Evolutionary conservation across 2,888 invertebrate genomes (phyloP), one percentile per base, ranked within the genome.

Genomic region (Slavum lentiscoides): DNA sequence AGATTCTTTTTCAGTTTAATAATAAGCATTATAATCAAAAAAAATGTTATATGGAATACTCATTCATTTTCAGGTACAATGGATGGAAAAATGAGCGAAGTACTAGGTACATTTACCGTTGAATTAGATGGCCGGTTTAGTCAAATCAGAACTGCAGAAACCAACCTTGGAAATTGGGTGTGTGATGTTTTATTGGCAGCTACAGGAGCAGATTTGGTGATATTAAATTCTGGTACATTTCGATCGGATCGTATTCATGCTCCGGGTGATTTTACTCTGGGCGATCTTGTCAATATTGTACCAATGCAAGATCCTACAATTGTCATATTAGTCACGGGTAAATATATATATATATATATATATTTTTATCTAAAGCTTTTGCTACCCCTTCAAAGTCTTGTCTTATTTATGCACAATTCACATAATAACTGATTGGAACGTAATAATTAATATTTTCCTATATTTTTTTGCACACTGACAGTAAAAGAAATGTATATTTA

Each of bases 221-320:
- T 96, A 21, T 87, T 96, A 66, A 96, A 96, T 87, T 94, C 95
- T 0, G 96, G 94, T n/a, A 94, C 94, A 21, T 90, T 94, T 84
- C 87, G 94, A 68, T 93, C 93, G 6, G 94, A 94, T 84, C 85
- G 87, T 74, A 88, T 94, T 2, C 95, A 96, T 87, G 91, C 92
- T 0, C 92, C 92, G 0, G 96, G 96, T 0, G 91, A 92, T 74
- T 96, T 96, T 87, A 93, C 91, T 1, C 91, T 95, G 85, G 90
- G 94, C 15, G 95, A 96, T 87, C 88, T 96, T 67, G 91, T 93
- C 21, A 92, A 91, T 84, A 91, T 96, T 67, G 90, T 96, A 77
- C 96, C 96, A 0, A 93, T 95, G 92, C 87, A 94, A 61, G 95
- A 96, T 87, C 93, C 93, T 0, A 86, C 96, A 0, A 91, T 94